Evolutionary conservation across 2,113 vertebrate species (phyloP).

Genomic region (Pundamilia nyererei): DNA sequence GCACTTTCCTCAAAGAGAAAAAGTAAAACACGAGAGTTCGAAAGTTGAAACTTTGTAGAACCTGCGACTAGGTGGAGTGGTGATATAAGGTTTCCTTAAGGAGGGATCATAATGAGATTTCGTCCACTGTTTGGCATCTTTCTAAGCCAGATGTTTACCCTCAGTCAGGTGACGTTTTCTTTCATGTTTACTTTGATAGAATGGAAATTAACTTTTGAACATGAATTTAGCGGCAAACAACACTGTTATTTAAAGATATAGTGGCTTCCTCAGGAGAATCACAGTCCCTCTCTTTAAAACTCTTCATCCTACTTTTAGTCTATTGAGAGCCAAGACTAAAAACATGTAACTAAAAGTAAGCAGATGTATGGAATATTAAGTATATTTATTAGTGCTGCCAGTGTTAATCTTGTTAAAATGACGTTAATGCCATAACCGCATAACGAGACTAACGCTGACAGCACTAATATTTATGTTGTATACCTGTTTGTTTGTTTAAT

Average conservation of each 20-base stretch:
- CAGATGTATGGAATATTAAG: not conserved
- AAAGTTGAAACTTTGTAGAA: not conserved
- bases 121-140: not conserved
- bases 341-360: not conserved
- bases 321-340: not conserved
- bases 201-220: not conserved
- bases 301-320: not conserved
- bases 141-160: not conserved
- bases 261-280: not conserved
- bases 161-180: not conserved
- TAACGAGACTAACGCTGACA: not conserved
- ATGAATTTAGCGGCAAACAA: not conserved
- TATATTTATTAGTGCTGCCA: not conserved
- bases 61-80: not conserved
- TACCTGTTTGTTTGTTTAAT: not conserved
- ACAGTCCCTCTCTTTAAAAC: not conserved
- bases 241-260: not conserved
- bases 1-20: not conserved
- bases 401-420: not conserved
- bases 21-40: not conserved
- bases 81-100: not conserved
- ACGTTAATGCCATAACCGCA: not conserved
- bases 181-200: not conserved
- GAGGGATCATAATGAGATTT: not conserved
- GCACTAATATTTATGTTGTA: not conserved